Evolutionary conservation across 2,113 vertebrate genomes (phyloP).

Genomic region (Dasyornis broadbenti): DNA sequence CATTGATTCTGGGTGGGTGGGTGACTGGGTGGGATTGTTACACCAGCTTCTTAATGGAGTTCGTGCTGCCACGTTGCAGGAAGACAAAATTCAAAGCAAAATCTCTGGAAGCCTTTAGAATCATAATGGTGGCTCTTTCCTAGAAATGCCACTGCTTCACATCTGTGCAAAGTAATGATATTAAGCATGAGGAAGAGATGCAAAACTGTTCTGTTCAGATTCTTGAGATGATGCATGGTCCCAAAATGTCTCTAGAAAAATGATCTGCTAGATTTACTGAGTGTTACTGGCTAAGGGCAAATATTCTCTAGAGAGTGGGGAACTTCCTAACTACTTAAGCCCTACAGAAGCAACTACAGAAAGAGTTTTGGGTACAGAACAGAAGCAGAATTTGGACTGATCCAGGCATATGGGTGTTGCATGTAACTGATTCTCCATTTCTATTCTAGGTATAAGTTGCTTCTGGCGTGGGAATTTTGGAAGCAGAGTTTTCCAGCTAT

Average conservation of each 20-base stretch:
- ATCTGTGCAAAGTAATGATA: background rate
- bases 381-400: background rate
- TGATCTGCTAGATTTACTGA: background rate
- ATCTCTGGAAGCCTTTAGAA: background rate
- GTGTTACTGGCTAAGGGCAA: background rate
- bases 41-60: background rate
- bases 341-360: background rate
- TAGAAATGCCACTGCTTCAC: background rate
- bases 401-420: background rate
- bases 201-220: background rate
- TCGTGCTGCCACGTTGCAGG: background rate
- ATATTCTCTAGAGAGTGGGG: background rate
- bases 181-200: background rate
- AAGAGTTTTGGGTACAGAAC: background rate
- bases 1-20: background rate
- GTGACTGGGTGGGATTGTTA: background rate
- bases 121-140: background rate
- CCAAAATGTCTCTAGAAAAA: background rate
- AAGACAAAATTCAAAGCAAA: background rate
- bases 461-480: background rate
- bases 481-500: background rate
- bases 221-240: background rate
- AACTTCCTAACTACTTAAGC: background rate
- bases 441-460: slow-evolving; percentile 34
- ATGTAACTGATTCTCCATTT: slow-evolving; percentile 8